A percentile compares a stretch with the other conserved stretches of the same genome.
Conservation (phyloP, 2,113 vertebrate genomes). For the Lepisosteus osseus region DNA sequence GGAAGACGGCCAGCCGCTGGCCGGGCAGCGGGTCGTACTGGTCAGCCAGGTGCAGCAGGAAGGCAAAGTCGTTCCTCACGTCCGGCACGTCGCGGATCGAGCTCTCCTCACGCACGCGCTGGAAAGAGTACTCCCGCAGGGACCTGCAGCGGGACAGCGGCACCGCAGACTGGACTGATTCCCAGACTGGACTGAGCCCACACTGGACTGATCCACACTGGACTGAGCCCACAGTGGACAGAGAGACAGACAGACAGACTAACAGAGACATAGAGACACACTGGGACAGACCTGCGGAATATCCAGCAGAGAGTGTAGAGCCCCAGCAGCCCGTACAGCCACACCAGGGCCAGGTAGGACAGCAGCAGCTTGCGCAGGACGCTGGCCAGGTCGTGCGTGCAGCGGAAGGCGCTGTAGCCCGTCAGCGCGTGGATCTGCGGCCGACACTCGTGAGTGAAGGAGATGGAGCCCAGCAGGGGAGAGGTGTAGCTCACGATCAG, state of each 20-base stretch:
- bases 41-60: constrained; percentile 76
- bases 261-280: background rate
- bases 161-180: background rate
- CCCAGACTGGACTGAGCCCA: too few species aligned
- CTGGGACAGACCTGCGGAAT: constrained; percentile 48
- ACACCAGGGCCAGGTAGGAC: constrained; percentile 63
- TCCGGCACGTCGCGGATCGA: constrained; percentile 62
- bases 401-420: constrained; percentile 66
- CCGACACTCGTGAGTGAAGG: constrained; percentile 63
- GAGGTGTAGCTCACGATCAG: constrained; percentile 67
- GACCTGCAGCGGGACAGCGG: constrained; percentile 38
- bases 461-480: constrained; percentile 61
- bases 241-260: background rate
- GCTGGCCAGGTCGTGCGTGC: constrained; percentile 71
- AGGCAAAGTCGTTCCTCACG: constrained; percentile 73
- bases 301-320: constrained; percentile 71
- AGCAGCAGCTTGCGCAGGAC: constrained; percentile 66
- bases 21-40: constrained; percentile 71
- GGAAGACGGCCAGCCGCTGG: constrained; percentile 70
- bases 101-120: constrained; percentile 47
- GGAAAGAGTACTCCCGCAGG: constrained; percentile 69
- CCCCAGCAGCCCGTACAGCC: constrained; percentile 61
- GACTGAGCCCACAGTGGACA: background rate
- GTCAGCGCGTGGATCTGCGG: constrained; percentile 51
- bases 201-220: too few species aligned